These are phyloP conservation scores for Prionace glauca DNA, from an alignment of 2,797 vertebrate genomes.

Conservation along the genomic window DNA sequence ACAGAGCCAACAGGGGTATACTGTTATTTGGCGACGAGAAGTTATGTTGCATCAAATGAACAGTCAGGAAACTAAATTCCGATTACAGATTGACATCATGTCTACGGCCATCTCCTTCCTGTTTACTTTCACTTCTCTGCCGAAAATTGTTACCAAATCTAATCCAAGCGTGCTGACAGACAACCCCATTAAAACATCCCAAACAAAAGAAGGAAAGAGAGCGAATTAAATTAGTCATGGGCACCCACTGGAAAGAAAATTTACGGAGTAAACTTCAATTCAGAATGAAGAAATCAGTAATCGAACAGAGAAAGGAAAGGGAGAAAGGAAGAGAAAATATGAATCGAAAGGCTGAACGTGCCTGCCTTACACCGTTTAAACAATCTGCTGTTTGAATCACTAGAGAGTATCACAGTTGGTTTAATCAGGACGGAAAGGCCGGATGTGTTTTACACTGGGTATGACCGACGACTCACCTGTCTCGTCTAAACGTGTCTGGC, in stretches of 20 bases:
- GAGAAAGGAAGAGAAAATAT: too few species aligned
- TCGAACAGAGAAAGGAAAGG: not conserved
- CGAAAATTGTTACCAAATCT: not conserved
- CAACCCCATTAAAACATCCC: not conserved
- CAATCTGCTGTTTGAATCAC: not conserved
- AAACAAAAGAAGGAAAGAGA: not conserved
- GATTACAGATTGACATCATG: not conserved
- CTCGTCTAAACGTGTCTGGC: constrained; percentile 87
- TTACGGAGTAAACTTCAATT: not conserved
- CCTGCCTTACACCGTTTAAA: not conserved
- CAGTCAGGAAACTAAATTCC: not conserved
- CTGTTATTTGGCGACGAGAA: not conserved
- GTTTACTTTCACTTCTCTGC: not conserved
- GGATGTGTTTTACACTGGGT: not conserved
- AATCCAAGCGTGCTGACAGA: not conserved
- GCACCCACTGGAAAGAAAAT: not conserved
- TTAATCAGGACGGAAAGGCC: constrained; percentile 15
- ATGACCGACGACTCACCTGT: constrained; percentile 79
- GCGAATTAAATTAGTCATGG: not conserved
- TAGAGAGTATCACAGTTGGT: not conserved
- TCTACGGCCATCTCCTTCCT: not conserved
- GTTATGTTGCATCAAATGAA: not conserved
- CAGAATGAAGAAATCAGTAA: not conserved
- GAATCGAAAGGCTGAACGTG: not conserved
- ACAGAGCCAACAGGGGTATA: not conserved